Conservation (phyloP, 2,797 vertebrate species). For the Astyanax mexicanus region DNA sequence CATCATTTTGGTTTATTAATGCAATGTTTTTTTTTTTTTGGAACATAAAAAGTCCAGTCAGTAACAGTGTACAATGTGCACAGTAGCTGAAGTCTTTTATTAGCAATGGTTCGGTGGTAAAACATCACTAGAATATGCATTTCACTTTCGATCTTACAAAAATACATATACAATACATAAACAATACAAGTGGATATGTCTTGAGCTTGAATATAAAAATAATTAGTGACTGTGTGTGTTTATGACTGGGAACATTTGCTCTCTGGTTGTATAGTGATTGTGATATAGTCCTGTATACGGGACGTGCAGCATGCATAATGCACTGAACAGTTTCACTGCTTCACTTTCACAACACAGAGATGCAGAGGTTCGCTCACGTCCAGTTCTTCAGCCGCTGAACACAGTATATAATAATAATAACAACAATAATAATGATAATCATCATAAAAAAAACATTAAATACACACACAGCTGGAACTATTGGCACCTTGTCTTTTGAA, state of each 20-base stretch:
- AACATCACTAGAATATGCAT: conserved; percentile 54
- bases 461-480: conserved; percentile 35
- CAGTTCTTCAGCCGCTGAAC: conserved; percentile 59
- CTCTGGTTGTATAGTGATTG: conserved; percentile 21
- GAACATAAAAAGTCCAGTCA: background rate
- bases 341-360: conserved; percentile 57
- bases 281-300: conserved; percentile 35
- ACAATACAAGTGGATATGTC: conserved; percentile 21
- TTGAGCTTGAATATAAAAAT: conserved; percentile 48
- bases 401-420: conserved; percentile 12
- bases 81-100: conserved; percentile 61
- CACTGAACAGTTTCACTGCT: conserved; percentile 40
- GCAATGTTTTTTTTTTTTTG: background rate
- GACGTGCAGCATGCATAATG: conserved; percentile 55
- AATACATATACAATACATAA: conserved; percentile 58
- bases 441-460: conserved; percentile 32
- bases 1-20: too few relatives aligned
- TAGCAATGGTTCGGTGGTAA: conserved; percentile 61
- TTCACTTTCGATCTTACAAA: conserved; percentile 53
- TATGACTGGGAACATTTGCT: conserved; percentile 39
- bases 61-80: background rate
- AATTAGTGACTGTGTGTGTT: conserved; percentile 49
- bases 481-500: conserved; percentile 6
- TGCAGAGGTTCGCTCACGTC: conserved; percentile 53
- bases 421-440: conserved; percentile 19